Conservation (phyloP, 2,888 invertebrate species). For the Ischnura elegans region DNA sequence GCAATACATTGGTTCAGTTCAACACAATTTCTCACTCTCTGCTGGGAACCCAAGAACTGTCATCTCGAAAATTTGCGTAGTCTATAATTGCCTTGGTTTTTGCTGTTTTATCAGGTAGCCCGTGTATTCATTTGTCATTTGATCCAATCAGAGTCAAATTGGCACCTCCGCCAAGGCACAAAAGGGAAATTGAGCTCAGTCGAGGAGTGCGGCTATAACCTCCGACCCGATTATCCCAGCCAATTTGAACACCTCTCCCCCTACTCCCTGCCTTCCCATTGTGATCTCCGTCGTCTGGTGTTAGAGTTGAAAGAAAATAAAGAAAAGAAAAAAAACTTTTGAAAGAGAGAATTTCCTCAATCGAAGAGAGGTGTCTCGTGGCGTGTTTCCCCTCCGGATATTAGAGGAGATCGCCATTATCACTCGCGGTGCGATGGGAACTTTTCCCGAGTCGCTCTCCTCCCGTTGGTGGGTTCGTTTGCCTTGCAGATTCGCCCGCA, state of each 20-base stretch:
- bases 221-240: background rate
- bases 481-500: constrained; percentile 25
- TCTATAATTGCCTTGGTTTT: too few relatives aligned
- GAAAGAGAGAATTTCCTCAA: background rate
- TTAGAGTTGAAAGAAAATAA: background rate
- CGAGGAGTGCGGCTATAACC: background rate
- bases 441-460: background rate
- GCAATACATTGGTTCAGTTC: too few relatives aligned
- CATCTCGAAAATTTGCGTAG: too few relatives aligned
- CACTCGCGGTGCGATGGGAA: background rate
- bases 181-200: background rate
- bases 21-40: too few relatives aligned
- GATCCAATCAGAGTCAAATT: too few relatives aligned
- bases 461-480: background rate
- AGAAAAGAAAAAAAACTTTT: background rate
- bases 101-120: too few relatives aligned
- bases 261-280: too few relatives aligned
- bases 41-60: too few relatives aligned
- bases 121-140: too few relatives aligned
- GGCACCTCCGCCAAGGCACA: too few relatives aligned
- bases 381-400: background rate
- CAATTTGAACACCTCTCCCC: background rate
- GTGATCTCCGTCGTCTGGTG: background rate
- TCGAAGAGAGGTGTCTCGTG: background rate
- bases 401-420: background rate